phyloP scores from a whole-genome alignment of 2,797 vertebrate species.

The Zenarchopterus dispar region DNA sequence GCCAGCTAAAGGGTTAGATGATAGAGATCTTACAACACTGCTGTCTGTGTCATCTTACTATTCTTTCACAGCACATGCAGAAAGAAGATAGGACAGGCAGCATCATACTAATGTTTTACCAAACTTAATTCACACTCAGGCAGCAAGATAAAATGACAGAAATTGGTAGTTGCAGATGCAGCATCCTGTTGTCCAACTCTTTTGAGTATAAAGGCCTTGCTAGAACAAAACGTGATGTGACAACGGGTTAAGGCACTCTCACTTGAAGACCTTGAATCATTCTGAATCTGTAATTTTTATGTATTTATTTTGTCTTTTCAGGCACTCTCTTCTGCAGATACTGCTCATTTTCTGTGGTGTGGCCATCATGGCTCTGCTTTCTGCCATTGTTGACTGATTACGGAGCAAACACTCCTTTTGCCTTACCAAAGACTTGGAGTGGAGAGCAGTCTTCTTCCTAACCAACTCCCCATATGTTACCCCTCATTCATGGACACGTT shows the following conservation, averaged over 20 bases:
- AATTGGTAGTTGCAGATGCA: neutral
- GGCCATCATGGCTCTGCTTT: constrained; percentile 91
- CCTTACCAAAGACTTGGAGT: constrained; percentile 40
- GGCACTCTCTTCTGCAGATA: constrained; percentile 91
- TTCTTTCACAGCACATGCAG: neutral
- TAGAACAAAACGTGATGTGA: neutral
- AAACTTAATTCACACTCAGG: neutral
- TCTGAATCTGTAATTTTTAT: constrained; percentile 5
- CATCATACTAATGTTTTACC: neutral
- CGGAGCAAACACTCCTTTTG: constrained; percentile 7
- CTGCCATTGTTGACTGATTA: constrained; percentile 83
- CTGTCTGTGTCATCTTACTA: neutral
- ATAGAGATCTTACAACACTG: too few species aligned
- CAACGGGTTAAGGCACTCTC: constrained; percentile 1
- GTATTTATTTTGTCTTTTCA: constrained; percentile 61
- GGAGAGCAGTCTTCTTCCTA: constrained; percentile 16
- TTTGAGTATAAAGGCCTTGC: too few species aligned
- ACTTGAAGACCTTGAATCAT: constrained; percentile 8
- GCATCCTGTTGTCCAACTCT: too few species aligned
- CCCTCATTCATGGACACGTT: constrained; percentile 18
- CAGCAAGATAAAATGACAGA: neutral
- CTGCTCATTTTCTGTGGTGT: constrained; percentile 90
- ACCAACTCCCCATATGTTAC: constrained; percentile 9
- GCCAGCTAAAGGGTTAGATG: too few species aligned
- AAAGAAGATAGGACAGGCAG: neutral